These are phyloP conservation scores for Calidris pugnax DNA, from an alignment of 2,113 vertebrate genomes.

Conservation along the genomic window DNA sequence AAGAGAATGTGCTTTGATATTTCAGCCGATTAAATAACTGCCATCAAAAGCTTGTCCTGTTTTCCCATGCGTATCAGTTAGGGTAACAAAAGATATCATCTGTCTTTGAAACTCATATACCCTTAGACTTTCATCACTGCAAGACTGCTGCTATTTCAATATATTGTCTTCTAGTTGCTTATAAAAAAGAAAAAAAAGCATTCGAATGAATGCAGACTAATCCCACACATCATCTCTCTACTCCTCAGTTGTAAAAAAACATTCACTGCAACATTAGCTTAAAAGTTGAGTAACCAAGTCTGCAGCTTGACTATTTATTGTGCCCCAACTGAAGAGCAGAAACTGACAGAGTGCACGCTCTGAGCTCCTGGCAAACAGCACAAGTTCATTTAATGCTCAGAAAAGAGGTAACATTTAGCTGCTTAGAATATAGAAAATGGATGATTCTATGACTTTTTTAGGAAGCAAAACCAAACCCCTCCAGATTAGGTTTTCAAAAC, in stretches of 20 bases:
- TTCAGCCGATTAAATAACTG: constrained; percentile 11
- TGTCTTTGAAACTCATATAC: constrained; percentile 29
- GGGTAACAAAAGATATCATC: constrained; percentile 13
- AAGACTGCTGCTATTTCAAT: background rate
- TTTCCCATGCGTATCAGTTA: constrained; percentile 46
- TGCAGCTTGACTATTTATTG: background rate
- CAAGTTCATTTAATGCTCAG: background rate
- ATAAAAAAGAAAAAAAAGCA: background rate
- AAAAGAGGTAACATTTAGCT: background rate
- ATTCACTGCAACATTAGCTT: background rate
- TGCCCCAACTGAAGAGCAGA: background rate
- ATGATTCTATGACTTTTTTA: background rate
- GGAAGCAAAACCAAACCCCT: background rate
- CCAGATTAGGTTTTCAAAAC: background rate
- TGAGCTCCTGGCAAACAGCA: background rate
- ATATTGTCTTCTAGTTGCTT: background rate
- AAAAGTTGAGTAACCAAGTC: background rate
- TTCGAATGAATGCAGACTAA: background rate
- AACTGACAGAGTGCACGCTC: background rate
- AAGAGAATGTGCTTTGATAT: constrained; percentile 44
- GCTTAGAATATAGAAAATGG: background rate
- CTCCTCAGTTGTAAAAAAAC: background rate
- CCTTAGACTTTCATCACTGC: background rate
- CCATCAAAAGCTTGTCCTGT: constrained; percentile 18
- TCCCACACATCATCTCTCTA: background rate